These are phyloP conservation scores for Contarinia nasturtii DNA, from an alignment of 1,140 invertebrate genomes.

Conservation along the genomic window DNA sequence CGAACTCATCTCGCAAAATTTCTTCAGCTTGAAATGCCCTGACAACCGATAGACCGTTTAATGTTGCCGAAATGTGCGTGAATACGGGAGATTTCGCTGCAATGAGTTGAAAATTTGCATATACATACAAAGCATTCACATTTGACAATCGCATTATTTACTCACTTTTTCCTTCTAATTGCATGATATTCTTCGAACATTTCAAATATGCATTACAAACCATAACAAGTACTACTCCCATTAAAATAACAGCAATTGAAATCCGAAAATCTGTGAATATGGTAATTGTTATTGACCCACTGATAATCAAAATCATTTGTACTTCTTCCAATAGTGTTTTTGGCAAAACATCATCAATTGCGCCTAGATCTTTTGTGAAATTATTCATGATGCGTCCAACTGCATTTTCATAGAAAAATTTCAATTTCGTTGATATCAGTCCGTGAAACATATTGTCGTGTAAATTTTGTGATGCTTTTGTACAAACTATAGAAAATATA, in stretches of 20 bases:
- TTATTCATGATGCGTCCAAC: conserved; percentile 52
- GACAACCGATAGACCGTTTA: conserved; percentile 56
- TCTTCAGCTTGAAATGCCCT: conserved; percentile 39
- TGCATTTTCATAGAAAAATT: conserved; percentile 63
- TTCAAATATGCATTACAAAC: conserved; percentile 62
- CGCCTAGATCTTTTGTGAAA: conserved; percentile 61
- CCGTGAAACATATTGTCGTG: conserved; percentile 3
- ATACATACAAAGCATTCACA: conserved; percentile 1
- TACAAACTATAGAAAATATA: conserved; percentile 1
- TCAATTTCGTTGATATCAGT: conserved; percentile 32
- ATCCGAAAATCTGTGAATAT: too few relatives aligned
- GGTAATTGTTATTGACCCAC: too few relatives aligned
- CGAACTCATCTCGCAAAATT: conserved; percentile 40
- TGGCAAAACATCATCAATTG: conserved; percentile 76
- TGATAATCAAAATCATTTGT: too few relatives aligned
- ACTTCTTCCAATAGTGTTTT: conserved; percentile 41
- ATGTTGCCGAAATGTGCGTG: conserved; percentile 49
- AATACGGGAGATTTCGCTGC: conserved; percentile 46
- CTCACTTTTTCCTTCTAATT: conserved; percentile 64
- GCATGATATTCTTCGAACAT: conserved; percentile 67
- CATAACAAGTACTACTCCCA: conserved; percentile 48
- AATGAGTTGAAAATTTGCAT: too few relatives aligned
- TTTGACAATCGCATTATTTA: too few relatives aligned
- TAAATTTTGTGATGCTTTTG: conserved; percentile 2
- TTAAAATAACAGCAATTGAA: conserved; percentile 43